Conservation (phyloP, 2,888 invertebrate species). For the Entomobrya multifasciata region DNA sequence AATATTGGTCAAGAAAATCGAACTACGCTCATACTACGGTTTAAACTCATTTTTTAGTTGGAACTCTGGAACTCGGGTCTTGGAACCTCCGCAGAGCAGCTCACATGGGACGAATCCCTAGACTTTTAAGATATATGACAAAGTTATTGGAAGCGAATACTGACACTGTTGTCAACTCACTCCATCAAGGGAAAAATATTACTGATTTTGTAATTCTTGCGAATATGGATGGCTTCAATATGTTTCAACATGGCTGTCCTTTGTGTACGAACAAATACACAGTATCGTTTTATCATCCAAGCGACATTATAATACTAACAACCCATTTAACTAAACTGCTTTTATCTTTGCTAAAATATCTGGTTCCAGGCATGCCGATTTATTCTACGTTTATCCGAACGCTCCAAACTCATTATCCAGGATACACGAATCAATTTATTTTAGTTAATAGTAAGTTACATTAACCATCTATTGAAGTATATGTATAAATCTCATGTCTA, state of each 20-base stretch:
- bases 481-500: not conserved
- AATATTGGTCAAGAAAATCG: too few species aligned
- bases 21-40: too few species aligned
- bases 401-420: constrained; percentile 29
- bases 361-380: constrained; percentile 21
- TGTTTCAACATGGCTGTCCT: constrained; percentile 39
- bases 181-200: constrained; percentile 44
- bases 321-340: too few species aligned
- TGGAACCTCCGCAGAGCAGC: constrained; percentile 53
- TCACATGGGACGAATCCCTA: constrained; percentile 26
- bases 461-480: not conserved
- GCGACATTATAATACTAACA: too few species aligned
- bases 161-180: not conserved
- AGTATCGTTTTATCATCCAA: too few species aligned
- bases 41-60: constrained; percentile 47
- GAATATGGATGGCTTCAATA: constrained; percentile 55
- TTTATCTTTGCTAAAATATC: too few species aligned
- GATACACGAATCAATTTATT: constrained; percentile 26
- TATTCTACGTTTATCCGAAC: constrained; percentile 35
- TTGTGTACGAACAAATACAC: too few species aligned
- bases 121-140: constrained; percentile 33
- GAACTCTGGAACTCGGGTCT: not conserved
- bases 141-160: constrained; percentile 13
- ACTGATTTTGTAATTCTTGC: constrained; percentile 33
- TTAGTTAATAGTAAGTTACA: constrained; percentile 44